phyloP scores from a whole-genome alignment of 2,888 invertebrate species.

The Acleris literana region DNA sequence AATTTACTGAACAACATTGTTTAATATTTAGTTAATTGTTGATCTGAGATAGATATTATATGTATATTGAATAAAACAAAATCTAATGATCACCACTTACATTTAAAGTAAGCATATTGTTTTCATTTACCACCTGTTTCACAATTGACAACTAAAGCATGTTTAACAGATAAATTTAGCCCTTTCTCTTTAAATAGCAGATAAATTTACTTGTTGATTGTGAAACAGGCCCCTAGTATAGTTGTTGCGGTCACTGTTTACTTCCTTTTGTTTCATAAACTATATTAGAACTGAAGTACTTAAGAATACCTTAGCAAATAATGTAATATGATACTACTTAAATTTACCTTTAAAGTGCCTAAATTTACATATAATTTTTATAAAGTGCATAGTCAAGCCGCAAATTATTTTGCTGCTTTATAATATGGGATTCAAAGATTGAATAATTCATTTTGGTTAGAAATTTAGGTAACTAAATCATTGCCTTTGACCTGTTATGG shows the following conservation, averaged over 20 bases:
- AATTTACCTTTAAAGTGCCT: constrained; percentile 38
- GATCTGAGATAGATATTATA: constrained; percentile 50
- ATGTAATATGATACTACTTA: constrained; percentile 26
- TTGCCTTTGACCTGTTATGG: too few species aligned
- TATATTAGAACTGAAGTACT: constrained; percentile 33
- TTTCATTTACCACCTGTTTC: too few species aligned
- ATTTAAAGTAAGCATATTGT: constrained; percentile 12
- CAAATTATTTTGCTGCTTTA: too few species aligned
- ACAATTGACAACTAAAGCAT: too few species aligned
- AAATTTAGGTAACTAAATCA: too few species aligned
- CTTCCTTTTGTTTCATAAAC: constrained; percentile 16
- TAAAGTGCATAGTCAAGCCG: not conserved
- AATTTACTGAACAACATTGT: constrained; percentile 45
- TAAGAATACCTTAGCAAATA: constrained; percentile 23
- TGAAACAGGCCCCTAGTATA: too few species aligned
- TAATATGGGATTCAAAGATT: too few species aligned
- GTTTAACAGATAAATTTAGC: too few species aligned
- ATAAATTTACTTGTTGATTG: too few species aligned
- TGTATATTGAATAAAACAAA: constrained; percentile 37
- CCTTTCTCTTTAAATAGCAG: too few species aligned
- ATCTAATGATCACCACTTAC: constrained; percentile 8
- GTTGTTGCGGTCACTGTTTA: constrained; percentile 17
- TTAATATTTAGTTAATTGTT: constrained; percentile 46
- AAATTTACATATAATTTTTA: constrained; percentile 26
- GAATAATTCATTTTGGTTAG: too few species aligned